These are phyloP conservation scores for Volucella bombylans DNA, from an alignment of 2,888 invertebrate genomes.

Conservation along the genomic window DNA sequence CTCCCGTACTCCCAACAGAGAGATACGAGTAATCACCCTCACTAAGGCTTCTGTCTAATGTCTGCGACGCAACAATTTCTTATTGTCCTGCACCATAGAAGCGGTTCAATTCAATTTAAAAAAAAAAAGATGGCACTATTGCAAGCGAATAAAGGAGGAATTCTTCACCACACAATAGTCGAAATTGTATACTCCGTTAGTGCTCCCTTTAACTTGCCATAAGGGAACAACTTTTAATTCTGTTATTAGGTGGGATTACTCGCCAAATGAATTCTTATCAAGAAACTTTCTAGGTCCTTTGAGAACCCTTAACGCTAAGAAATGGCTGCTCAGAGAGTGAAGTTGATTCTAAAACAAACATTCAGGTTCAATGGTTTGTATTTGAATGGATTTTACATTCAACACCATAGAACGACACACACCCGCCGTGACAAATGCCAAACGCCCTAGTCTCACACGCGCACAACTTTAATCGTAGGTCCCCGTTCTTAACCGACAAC, in stretches of 20 bases:
- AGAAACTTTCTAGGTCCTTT: conserved; percentile 49
- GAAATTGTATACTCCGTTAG: not conserved
- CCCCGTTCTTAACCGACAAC: conserved; percentile 19
- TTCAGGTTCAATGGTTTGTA: conserved; percentile 34
- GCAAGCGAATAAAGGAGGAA: not conserved
- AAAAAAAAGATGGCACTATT: conserved; percentile 8
- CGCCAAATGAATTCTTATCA: conserved; percentile 59
- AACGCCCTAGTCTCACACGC: not conserved
- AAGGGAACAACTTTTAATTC: conserved; percentile 30
- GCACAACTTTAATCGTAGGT: conserved; percentile 16
- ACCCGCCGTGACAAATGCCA: not conserved
- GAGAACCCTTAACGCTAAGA: conserved; percentile 44
- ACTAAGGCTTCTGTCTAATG: conserved; percentile 25
- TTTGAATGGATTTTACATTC: conserved; percentile 43
- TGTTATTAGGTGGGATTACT: conserved; percentile 40
- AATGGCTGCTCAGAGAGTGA: not conserved
- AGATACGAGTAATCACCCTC: conserved; percentile 63
- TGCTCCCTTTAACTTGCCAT: conserved; percentile 5
- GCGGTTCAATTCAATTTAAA: conserved; percentile 8
- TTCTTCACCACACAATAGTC: conserved; percentile 18
- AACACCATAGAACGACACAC: conserved; percentile 30
- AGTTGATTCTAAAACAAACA: conserved; percentile 49
- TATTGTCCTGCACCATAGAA: not conserved
- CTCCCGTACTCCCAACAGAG: not conserved
- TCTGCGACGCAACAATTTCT: conserved; percentile 27